Evolutionary conservation across 2,888 invertebrate species (phyloP).

Genomic region (Drosophila phalerata): DNA sequence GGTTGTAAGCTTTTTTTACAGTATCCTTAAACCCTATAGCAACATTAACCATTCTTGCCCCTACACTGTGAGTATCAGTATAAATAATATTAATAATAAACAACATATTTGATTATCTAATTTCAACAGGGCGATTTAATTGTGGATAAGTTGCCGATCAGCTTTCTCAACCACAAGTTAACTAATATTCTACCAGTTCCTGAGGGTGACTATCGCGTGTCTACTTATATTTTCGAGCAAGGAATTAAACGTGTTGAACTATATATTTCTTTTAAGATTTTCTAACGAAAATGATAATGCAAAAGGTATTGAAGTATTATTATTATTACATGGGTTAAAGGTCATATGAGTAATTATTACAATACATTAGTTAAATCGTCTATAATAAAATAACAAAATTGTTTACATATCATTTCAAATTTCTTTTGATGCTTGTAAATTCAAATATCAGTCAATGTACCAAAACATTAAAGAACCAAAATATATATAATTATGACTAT

Average conservation of each 20-base stretch:
- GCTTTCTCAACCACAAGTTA: conserved; percentile 17
- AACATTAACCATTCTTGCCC: not conserved
- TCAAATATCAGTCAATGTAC: too few species aligned
- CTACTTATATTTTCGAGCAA: not conserved
- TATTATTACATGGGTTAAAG: too few species aligned
- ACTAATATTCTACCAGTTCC: conserved; percentile 24
- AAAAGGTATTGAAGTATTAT: too few species aligned
- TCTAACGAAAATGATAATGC: not conserved
- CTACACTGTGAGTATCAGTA: not conserved
- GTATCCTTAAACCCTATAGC: not conserved
- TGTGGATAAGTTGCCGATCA: conserved; percentile 40
- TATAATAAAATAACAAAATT: too few species aligned
- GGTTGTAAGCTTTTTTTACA: not conserved
- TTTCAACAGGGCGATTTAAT: conserved; percentile 20
- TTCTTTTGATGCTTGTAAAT: too few species aligned
- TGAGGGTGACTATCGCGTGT: conserved; percentile 38
- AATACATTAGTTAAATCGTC: too few species aligned
- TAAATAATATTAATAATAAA: not conserved
- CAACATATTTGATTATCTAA: not conserved
- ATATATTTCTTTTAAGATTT: conserved; percentile 1
- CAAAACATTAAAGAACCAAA: too few species aligned
- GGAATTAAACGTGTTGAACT: conserved; percentile 3
- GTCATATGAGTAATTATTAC: too few species aligned
- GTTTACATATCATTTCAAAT: too few species aligned
- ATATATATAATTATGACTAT: too few species aligned